Evolutionary conservation across 2,888 invertebrate species (phyloP).

Genomic region (Patella ulyssiponensis): DNA sequence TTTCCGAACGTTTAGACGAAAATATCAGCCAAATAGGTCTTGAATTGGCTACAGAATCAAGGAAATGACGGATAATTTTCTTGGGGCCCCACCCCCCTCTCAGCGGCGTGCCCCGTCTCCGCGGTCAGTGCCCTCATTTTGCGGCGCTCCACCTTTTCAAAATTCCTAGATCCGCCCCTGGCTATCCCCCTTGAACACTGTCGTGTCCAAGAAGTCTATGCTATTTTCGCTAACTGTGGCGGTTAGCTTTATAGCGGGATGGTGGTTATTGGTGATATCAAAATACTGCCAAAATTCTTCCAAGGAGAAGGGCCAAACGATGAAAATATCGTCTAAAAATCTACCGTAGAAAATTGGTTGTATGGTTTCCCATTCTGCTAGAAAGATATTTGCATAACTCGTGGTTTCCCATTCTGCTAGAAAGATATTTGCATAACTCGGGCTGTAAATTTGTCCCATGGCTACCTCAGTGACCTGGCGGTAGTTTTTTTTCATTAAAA

Average conservation of each 20-base stretch:
- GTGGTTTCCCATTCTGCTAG: not conserved
- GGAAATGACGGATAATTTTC: too few species aligned
- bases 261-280: not conserved
- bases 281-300: not conserved
- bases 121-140: too few species aligned
- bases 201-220: not conserved
- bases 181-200: not conserved
- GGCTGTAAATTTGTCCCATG: not conserved
- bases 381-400: too few species aligned
- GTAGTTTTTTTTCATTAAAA: not conserved
- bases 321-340: not conserved
- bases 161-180: too few species aligned
- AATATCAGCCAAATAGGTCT: too few species aligned
- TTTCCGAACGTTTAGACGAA: too few species aligned
- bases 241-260: not conserved
- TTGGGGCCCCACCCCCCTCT: too few species aligned
- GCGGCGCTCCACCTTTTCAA: too few species aligned
- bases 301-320: not conserved
- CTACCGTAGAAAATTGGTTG: not conserved
- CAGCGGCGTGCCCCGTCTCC: too few species aligned
- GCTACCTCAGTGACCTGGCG: not conserved
- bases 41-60: too few species aligned
- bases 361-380: too few species aligned
- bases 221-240: not conserved
- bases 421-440: constrained; percentile 4